phyloP scores from a whole-genome alignment of 2,797 vertebrate species.

The Phrynocephalus guinanensis region DNA sequence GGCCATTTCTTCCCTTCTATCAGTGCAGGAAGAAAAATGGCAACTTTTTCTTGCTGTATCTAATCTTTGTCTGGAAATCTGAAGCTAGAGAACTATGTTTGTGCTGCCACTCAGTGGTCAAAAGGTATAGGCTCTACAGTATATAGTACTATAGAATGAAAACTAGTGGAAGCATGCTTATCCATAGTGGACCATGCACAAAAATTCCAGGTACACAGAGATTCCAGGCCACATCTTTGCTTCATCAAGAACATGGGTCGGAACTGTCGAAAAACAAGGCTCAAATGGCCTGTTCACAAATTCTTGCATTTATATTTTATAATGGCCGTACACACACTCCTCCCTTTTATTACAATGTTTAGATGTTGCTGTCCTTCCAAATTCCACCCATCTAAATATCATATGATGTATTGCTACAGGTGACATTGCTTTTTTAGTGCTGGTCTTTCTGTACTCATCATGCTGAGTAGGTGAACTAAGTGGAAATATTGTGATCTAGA shows the following conservation, averaged over 20 bases:
- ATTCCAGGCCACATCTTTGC: neutral
- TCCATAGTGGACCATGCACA: neutral
- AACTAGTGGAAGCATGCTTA: neutral
- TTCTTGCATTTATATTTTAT: neutral
- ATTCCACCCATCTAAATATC: neutral
- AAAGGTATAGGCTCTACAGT: constrained; percentile 5
- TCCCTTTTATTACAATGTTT: neutral
- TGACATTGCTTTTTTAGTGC: neutral
- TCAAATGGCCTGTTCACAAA: neutral
- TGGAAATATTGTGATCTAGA: neutral
- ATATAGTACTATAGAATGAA: neutral
- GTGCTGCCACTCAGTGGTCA: constrained; percentile 64
- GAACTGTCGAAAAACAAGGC: neutral
- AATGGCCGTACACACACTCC: too few species aligned
- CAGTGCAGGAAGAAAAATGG: constrained; percentile 6
- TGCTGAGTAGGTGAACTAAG: neutral
- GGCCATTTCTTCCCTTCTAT: constrained; percentile 19
- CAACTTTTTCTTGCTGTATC: constrained; percentile 8
- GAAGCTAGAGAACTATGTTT: constrained; percentile 41
- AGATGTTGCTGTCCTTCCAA: neutral
- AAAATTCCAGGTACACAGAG: neutral
- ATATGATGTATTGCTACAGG: neutral
- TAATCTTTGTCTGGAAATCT: constrained; percentile 26
- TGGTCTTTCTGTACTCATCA: neutral
- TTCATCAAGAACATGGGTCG: neutral